These are phyloP conservation scores for silkworm (Bombyx mori) DNA, from an alignment of 1,140 invertebrate species.

Conservation along the genomic window ASM3026992v2 NC_085115.1:11397501-11398000, in stretches of 20 bases:
- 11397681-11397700: too few relatives aligned
- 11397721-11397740: constrained; percentile 28
- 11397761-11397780: constrained; percentile 23
- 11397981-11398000: constrained; percentile 7
- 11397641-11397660: too few relatives aligned
- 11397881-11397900: constrained; percentile 25
- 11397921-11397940: constrained; percentile 25
- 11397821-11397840: constrained; percentile 13
- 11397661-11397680: too few relatives aligned
- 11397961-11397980: constrained; percentile 18
- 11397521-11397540: too few relatives aligned
- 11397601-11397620: too few relatives aligned
- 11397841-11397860: constrained; percentile 23
- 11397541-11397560: too few relatives aligned
- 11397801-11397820: constrained; percentile 16
- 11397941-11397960: constrained; percentile 25
- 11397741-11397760: constrained; percentile 31
- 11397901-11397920: constrained; percentile 32
- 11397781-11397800: constrained; percentile 17
- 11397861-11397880: constrained; percentile 31
- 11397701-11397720: too few relatives aligned
- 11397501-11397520: too few relatives aligned
- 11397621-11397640: too few relatives aligned
- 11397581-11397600: too few relatives aligned
- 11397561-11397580: too few relatives aligned